Conservation (phyloP, 2,888 invertebrate species). For the Ectemnius continuus region DNA sequence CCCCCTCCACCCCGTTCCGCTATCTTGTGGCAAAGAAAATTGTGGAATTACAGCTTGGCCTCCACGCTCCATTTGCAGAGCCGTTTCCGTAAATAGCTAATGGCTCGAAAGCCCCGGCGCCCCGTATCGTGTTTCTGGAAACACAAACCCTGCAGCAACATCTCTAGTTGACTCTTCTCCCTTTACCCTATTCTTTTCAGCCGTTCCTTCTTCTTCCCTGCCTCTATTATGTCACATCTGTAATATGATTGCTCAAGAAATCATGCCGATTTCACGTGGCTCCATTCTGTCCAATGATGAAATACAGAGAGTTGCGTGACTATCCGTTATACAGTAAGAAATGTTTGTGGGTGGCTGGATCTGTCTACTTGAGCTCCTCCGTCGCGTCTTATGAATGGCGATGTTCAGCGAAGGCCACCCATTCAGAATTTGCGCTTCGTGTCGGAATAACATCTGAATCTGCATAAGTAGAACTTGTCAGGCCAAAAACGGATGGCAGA, state of each 20-base stretch:
- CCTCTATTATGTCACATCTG: no score
- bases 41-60: slow-evolving; percentile 64
- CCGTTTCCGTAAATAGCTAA: slow-evolving; percentile 77
- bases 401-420: no score
- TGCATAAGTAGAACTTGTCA: no score
- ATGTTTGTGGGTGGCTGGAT: no score
- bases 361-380: neutral
- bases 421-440: no score
- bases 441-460: no score
- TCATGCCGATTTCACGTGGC: no score
- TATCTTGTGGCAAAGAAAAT: slow-evolving; percentile 53
- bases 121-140: slow-evolving; percentile 71
- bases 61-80: slow-evolving; percentile 72
- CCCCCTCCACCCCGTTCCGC: slow-evolving; percentile 14
- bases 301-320: no score
- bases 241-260: no score
- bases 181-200: neutral
- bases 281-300: no score
- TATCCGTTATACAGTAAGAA: no score
- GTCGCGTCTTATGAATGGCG: neutral
- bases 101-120: slow-evolving; percentile 66
- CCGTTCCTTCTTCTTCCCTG: neutral
- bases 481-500: no score
- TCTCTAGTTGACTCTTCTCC: slow-evolving; percentile 20
- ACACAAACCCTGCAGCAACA: slow-evolving; percentile 52